A percentile compares a stretch with the other conserved stretches of the same genome.
These are phyloP conservation scores for Anabacerthia variegaticeps DNA, from an alignment of 2,797 vertebrate genomes.

Conservation along the genomic window DNA sequence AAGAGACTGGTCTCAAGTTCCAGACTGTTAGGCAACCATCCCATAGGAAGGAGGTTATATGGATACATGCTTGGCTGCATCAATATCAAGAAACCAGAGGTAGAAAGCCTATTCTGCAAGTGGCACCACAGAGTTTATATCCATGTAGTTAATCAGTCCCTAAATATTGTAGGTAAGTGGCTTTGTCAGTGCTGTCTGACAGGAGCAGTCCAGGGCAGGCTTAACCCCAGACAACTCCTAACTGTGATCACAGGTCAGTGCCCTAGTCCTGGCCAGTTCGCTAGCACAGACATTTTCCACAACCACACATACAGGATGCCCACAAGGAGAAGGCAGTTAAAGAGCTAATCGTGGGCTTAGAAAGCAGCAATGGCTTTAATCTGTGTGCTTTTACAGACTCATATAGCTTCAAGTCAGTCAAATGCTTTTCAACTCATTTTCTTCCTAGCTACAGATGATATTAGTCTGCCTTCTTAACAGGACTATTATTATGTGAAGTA, in stretches of 20 bases:
- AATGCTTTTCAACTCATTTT: background rate
- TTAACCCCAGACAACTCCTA: background rate
- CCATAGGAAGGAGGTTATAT: background rate
- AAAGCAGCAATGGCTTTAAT: background rate
- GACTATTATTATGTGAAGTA: background rate
- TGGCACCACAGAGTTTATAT: background rate
- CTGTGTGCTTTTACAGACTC: background rate
- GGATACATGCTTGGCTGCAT: background rate
- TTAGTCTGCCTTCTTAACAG: constrained; percentile 1
- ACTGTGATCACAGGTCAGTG: background rate
- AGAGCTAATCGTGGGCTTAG: background rate
- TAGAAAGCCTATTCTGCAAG: background rate
- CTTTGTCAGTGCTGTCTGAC: background rate
- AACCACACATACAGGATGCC: accelerated
- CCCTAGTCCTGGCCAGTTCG: background rate
- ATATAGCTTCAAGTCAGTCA: background rate
- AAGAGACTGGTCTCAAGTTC: background rate
- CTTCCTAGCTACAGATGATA: background rate
- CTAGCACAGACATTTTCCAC: background rate
- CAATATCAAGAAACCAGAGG: background rate
- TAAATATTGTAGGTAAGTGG: background rate
- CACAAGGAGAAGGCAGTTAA: background rate
- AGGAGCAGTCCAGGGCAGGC: background rate
- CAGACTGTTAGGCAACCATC: background rate
- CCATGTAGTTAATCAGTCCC: background rate